Evolutionary conservation across 2,113 vertebrate species (phyloP), one percentile per base, ranked within the genome.

Genomic region (Ageneiosus marmoratus): DNA sequence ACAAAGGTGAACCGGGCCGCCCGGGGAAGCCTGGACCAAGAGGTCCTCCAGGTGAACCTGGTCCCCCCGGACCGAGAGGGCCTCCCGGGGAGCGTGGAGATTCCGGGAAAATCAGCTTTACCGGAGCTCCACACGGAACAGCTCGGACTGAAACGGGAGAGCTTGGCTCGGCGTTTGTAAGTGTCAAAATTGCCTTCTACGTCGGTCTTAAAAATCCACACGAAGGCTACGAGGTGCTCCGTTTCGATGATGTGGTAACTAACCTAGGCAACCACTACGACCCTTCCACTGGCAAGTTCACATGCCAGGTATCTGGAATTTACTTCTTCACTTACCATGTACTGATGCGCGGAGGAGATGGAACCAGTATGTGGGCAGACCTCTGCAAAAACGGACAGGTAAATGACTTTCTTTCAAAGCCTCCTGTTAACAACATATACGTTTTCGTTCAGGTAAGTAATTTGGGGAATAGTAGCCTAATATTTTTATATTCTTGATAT

Each of bases 261-360:
- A 94, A 94, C 81, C 82, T 93, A 50, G 93, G 93, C 20, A 93
- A 93, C 67, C 91, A 93, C 83, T 94, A 94, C 72, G 93, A 94
- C 84, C 90, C 95, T 11, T 84, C 90, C 1, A 96, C 93, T 0
- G 96, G 96, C 84, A 97, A 97, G 93, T 97, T 97, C 91, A 97
- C 95, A 46, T 97, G 96, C 88, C 95, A 95, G 70, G 94, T 96
- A 83, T 95, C 95, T 15, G 96, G 95, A 81, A 96, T 95, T 86
- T 96, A 96, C 88, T 96, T 94, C 91, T 96, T 96, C 89, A 96
- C 95, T 46, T 96, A 96, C 62, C 95, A 96, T 86, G 94, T 96
- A 72, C 93, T 96, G 73, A 96, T 96, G 96, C 93, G 95, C 22
- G 96, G 95, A 56, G 96, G 96, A 12, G 96, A 96, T 73, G 95